Base-by-base conservation (phyloP, 2,113 vertebrate species). In the Callipepla squamata region DNA sequence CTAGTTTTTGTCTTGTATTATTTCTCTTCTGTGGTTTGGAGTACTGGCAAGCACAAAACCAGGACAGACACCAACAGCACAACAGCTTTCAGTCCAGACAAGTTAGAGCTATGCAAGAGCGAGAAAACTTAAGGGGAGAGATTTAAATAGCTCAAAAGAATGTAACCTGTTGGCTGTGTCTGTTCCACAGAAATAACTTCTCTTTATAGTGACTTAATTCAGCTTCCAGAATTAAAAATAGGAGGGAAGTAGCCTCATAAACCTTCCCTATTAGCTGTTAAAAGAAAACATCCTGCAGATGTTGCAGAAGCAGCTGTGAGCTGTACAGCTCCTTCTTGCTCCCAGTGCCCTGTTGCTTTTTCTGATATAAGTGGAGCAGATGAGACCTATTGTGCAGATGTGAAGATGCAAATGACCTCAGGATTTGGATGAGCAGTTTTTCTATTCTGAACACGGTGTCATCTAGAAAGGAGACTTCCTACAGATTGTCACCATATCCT, bases 101-200 rank as follows among this genome's bases (percentile, higher is more conserved):
- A 53, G 42, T 48, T 53, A 75, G 44, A 62, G 48, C 66, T 79
- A 25, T 20, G 16, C 44, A 65, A 44, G 61, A 85, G 19, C 72
- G 51, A 87, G 53, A 44, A 67, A 70, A 23, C 58, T 47, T 85
- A 20, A 36, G 14, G 15, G 65, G 38, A 40, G 42, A 80, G 83
- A 88, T 84, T 93, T 84, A 93, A 96, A 95, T 93, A 96, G 80
- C 90, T 76, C 62, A 55, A 65, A 92, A 95, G 91, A 90, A 87
- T 92, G 86, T 96, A 93, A 94, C 91, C 91, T 84, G 42, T 34
- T 94, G 74, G 23, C 92, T 23, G 2, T 75, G 73, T 32, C 62
- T 2, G 1, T 89, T 94, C 68, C 57, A 58, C 40, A 76, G 68
- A 85, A 92, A 87, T 94, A 69, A 57, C 76, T 90, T 75, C 26